Evolutionary conservation across 2,113 vertebrate genomes (phyloP).

Genomic region (Pteronura brasiliensis): DNA sequence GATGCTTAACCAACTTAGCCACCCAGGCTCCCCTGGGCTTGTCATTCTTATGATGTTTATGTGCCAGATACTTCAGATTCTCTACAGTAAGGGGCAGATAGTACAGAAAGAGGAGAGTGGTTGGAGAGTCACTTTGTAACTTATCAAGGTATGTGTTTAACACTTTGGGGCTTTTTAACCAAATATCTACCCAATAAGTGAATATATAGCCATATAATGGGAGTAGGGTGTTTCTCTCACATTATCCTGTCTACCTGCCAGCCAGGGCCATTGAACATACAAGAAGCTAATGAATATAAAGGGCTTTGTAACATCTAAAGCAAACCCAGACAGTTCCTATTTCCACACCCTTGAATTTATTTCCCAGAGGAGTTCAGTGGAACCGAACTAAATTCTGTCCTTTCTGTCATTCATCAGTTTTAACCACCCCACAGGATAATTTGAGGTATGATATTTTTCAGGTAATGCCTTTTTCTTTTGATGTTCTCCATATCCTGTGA

Average conservation of each 20-base stretch:
- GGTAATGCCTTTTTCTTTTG: slow-evolving; percentile 22
- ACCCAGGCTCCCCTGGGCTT: not conserved
- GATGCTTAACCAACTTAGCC: not conserved
- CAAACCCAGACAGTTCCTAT: slow-evolving; percentile 32
- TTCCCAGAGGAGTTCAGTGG: not conserved
- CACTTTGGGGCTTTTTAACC: not conserved
- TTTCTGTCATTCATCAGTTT: slow-evolving; percentile 11
- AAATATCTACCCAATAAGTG: slow-evolving; percentile 38
- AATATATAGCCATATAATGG: not conserved
- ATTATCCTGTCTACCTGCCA: not conserved
- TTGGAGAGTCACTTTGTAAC: slow-evolving; percentile 14
- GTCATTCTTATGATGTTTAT: slow-evolving; percentile 11
- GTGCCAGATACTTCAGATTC: slow-evolving; percentile 27
- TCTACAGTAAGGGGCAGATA: slow-evolving; percentile 1
- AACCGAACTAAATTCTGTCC: not conserved
- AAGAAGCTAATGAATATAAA: slow-evolving; percentile 27
- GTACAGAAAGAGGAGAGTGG: not conserved
- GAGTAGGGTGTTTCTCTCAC: slow-evolving; percentile 38
- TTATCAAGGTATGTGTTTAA: slow-evolving; percentile 37
- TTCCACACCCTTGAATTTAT: not conserved
- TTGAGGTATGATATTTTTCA: slow-evolving; percentile 36
- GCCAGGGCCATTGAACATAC: not conserved
- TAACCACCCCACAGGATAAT: not conserved
- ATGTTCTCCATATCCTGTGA: slow-evolving; percentile 8
- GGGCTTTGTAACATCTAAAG: slow-evolving; percentile 11